Percentiles rank a stretch among this genome's conserved stretches.
Conservation (phyloP, 2,888 invertebrate genomes). For the Orgyia antiqua region DNA sequence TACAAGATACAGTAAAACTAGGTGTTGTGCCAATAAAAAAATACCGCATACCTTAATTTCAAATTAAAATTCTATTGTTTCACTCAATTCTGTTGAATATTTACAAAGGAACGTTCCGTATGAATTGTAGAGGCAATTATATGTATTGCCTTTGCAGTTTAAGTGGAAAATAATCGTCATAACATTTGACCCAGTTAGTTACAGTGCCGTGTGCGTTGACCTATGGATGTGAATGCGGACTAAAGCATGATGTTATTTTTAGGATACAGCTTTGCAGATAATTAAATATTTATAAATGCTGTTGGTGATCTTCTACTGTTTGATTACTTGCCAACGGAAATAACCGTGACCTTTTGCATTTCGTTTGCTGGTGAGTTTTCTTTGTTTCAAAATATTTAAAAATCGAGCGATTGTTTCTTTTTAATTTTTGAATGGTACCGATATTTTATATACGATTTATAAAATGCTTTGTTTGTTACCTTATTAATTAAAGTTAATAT, state of each 20-base stretch:
- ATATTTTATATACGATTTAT: too few species aligned
- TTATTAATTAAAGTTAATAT: too few species aligned
- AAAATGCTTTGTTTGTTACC: too few species aligned
- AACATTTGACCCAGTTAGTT: conserved; percentile 70
- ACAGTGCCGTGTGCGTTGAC: conserved; percentile 68
- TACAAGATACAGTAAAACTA: conserved; percentile 39
- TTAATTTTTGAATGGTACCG: too few species aligned
- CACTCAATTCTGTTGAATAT: conserved; percentile 29
- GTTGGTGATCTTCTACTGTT: conserved; percentile 46
- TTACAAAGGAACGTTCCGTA: conserved; percentile 26
- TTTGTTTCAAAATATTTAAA: conserved; percentile 55
- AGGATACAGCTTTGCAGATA: conserved; percentile 74
- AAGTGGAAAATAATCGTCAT: conserved; percentile 44
- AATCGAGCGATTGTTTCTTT: conserved; percentile 7
- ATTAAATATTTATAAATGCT: conserved; percentile 72
- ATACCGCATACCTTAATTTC: conserved; percentile 57
- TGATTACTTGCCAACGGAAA: conserved; percentile 38
- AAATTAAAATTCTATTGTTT: conserved; percentile 20
- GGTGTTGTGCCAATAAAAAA: conserved; percentile 52
- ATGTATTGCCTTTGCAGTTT: conserved; percentile 25
- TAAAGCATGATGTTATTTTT: conserved; percentile 70
- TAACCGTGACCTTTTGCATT: conserved; percentile 38
- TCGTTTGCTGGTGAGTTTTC: conserved; percentile 53
- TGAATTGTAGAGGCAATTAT: conserved; percentile 21
- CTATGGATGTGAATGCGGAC: conserved; percentile 72